Evolutionary conservation across 2,113 vertebrate genomes (phyloP).

Genomic region (Dipodomys ordii): DNA sequence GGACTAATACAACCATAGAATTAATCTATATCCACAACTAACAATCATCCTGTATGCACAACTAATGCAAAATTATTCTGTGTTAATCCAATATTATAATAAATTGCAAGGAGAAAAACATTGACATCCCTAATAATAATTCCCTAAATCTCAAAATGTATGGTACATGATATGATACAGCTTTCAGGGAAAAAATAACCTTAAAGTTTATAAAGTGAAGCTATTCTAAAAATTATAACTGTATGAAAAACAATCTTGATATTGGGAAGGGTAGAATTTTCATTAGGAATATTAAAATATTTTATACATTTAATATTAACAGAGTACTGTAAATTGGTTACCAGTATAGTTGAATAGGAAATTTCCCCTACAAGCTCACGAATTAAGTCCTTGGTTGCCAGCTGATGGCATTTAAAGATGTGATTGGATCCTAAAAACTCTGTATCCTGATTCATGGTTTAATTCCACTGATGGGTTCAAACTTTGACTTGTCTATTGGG

Average conservation of each 20-base stretch:
- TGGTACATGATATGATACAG: neutral
- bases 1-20: neutral
- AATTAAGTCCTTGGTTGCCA: neutral
- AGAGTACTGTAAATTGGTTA: neutral
- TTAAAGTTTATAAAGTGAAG: neutral
- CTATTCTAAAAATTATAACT: constrained; percentile 22
- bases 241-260: neutral
- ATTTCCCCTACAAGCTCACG: neutral
- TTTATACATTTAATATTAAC: constrained; percentile 18
- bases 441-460: neutral
- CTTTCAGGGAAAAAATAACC: neutral
- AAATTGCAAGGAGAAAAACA: neutral
- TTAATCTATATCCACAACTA: too few relatives aligned
- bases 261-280: neutral
- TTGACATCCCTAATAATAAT: neutral
- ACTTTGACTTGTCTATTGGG: neutral
- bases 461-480: neutral
- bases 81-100: constrained; percentile 28
- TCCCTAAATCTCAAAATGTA: neutral
- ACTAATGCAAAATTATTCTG: constrained; percentile 15
- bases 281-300: neutral
- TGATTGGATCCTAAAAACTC: neutral
- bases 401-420: neutral
- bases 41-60: neutral
- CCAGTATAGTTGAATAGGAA: neutral